A percentile compares a stretch with the other conserved stretches of the same genome.
phyloP scores from a whole-genome alignment of 2,888 invertebrate species.

The Orthosia gracilis region DNA sequence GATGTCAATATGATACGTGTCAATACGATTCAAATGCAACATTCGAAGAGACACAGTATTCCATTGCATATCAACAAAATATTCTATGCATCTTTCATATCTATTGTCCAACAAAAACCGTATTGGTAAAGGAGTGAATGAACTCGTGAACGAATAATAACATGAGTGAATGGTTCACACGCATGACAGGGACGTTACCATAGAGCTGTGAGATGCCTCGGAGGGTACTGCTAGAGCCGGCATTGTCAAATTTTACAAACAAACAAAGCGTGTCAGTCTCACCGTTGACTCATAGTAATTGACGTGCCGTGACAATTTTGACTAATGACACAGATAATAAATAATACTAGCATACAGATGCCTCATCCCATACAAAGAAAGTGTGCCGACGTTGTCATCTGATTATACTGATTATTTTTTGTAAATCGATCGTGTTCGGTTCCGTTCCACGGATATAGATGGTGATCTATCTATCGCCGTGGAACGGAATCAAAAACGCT shows the following conservation, averaged over 20 bases:
- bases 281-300: no score
- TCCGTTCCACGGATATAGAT: no score
- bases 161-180: constrained; percentile 44
- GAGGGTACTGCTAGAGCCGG: not conserved
- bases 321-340: no score
- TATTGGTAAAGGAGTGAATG: constrained; percentile 2
- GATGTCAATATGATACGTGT: not conserved
- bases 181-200: constrained; percentile 13
- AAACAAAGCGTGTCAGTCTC: no score
- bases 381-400: no score
- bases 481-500: no score
- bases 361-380: no score
- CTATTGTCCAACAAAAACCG: constrained; percentile 5
- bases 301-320: no score
- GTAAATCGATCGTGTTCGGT: no score
- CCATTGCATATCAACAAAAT: not conserved
- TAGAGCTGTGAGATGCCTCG: not conserved
- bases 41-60: not conserved
- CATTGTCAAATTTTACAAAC: not conserved
- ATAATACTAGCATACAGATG: no score
- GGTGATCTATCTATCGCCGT: no score
- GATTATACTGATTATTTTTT: no score
- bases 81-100: constrained; percentile 15
- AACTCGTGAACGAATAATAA: constrained; percentile 22
- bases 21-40: constrained; percentile 12